These are phyloP conservation scores for Cetonia aurata DNA, from an alignment of 2,888 invertebrate species.

Conservation along the genomic window DNA sequence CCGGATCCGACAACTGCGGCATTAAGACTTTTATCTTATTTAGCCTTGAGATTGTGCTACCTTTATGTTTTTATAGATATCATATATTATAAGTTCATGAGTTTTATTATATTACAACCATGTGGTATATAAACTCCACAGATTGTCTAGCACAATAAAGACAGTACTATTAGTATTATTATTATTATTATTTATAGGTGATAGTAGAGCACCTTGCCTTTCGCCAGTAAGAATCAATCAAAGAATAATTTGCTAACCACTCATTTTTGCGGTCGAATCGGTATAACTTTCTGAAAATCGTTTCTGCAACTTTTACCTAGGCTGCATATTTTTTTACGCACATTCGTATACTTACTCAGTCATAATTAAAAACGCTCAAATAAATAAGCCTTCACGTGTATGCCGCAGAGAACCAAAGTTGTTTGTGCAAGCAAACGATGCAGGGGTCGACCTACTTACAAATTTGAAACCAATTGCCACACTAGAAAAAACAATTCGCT, in stretches of 20 bases:
- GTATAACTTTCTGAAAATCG: slow-evolving; percentile 36
- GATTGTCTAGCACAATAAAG: too few species aligned
- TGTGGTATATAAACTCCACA: too few species aligned
- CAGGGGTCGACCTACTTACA: slow-evolving; percentile 3
- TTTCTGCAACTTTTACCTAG: slow-evolving; percentile 16
- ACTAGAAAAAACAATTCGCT: background rate
- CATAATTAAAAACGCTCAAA: slow-evolving; percentile 23
- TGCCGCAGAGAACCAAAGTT: background rate
- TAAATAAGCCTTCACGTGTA: slow-evolving; percentile 23
- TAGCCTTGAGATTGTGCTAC: too few species aligned
- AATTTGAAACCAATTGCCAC: slow-evolving; percentile 9
- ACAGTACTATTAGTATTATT: too few species aligned
- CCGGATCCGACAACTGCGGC: slow-evolving; percentile 35
- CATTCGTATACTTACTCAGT: slow-evolving; percentile 24
- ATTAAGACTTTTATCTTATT: slow-evolving; percentile 42
- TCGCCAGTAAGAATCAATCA: slow-evolving; percentile 32
- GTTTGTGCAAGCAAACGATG: slow-evolving; percentile 14
- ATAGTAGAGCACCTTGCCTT: slow-evolving; percentile 38
- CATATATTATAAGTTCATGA: too few species aligned
- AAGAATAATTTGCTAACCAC: slow-evolving; percentile 32
- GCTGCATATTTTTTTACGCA: slow-evolving; percentile 20
- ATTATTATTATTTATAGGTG: slow-evolving; percentile 42
- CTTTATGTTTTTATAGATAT: too few species aligned
- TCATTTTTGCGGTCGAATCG: slow-evolving; percentile 36
- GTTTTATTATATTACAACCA: too few species aligned